Percentiles rank a stretch among this genome's conserved stretches.
These are phyloP conservation scores for Drosophila pseudoobscura DNA, from an alignment of 1,140 invertebrate species.

Conservation along the genomic window DNA sequence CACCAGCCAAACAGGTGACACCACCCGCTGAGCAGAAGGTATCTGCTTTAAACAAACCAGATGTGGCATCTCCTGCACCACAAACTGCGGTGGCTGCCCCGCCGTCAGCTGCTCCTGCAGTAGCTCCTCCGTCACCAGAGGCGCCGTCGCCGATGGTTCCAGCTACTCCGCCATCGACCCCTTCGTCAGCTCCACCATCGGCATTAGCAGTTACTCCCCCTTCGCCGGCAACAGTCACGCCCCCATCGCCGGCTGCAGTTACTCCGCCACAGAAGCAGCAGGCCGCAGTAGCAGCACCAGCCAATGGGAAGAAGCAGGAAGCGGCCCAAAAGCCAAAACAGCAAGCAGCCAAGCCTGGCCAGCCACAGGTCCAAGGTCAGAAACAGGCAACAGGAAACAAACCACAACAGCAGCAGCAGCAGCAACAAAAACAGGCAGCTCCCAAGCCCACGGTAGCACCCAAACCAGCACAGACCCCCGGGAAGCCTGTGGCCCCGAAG, in stretches of 20 bases:
- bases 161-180: slow-evolving; percentile 28
- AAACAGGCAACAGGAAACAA: slow-evolving; percentile 31
- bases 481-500: slow-evolving; percentile 30
- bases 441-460: slow-evolving; percentile 38
- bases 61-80: neutral
- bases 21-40: too few relatives aligned
- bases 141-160: slow-evolving; percentile 8
- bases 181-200: slow-evolving; percentile 21
- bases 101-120: neutral
- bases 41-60: neutral
- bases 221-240: slow-evolving; percentile 22
- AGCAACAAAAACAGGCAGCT: slow-evolving; percentile 37
- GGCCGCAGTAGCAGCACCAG: neutral
- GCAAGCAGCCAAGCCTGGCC: slow-evolving; percentile 12
- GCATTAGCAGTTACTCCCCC: slow-evolving; percentile 29
- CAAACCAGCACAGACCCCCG: slow-evolving; percentile 25
- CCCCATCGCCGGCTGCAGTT: slow-evolving; percentile 1
- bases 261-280: slow-evolving; percentile 26
- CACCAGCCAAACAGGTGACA: too few relatives aligned
- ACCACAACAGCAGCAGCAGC: slow-evolving; percentile 41
- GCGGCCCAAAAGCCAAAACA: slow-evolving; percentile 46
- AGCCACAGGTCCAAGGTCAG: slow-evolving; percentile 21
- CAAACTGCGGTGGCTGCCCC: neutral
- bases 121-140: slow-evolving; percentile 13
- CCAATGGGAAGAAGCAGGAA: slow-evolving; percentile 48